These are phyloP conservation scores for Pardosa pseudoannulata DNA, from an alignment of 2,888 invertebrate species.

Conservation along the genomic window DNA sequence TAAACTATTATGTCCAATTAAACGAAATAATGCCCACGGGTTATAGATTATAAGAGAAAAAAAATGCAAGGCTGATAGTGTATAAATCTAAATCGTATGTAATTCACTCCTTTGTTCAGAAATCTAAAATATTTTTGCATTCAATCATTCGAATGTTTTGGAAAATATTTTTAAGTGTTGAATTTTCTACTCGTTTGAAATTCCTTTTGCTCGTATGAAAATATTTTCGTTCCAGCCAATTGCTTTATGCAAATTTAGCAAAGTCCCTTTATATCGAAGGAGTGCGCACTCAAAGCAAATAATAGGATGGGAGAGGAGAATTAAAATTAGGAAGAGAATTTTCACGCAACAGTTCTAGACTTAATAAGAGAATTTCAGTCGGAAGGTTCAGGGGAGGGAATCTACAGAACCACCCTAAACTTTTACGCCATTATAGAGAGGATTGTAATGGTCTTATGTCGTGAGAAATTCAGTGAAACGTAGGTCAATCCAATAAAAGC, in stretches of 20 bases:
- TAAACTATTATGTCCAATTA: no score
- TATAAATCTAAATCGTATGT: no score
- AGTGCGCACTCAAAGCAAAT: constrained; percentile 45
- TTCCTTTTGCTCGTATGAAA: not conserved
- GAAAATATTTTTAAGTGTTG: no score
- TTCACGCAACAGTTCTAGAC: constrained; percentile 60
- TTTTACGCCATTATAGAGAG: constrained; percentile 35
- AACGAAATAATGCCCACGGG: no score
- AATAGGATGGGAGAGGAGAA: constrained; percentile 20
- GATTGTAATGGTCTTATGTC: constrained; percentile 57
- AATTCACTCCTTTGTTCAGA: no score
- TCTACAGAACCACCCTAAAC: constrained; percentile 4
- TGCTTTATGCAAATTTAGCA: constrained; percentile 51
- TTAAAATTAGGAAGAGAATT: constrained; percentile 16
- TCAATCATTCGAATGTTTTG: no score
- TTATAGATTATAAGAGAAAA: no score
- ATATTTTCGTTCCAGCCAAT: constrained; percentile 20
- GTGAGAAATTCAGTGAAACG: constrained; percentile 48
- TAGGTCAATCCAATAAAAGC: constrained; percentile 62
- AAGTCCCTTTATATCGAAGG: constrained; percentile 35
- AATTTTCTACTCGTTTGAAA: not conserved
- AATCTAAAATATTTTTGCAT: no score
- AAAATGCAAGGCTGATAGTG: no score
- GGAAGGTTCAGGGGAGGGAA: constrained; percentile 35
- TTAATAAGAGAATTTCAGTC: constrained; percentile 54